Evolutionary conservation across 1,140 invertebrate species (phyloP).

Genomic region (Nymphalis io): DNA sequence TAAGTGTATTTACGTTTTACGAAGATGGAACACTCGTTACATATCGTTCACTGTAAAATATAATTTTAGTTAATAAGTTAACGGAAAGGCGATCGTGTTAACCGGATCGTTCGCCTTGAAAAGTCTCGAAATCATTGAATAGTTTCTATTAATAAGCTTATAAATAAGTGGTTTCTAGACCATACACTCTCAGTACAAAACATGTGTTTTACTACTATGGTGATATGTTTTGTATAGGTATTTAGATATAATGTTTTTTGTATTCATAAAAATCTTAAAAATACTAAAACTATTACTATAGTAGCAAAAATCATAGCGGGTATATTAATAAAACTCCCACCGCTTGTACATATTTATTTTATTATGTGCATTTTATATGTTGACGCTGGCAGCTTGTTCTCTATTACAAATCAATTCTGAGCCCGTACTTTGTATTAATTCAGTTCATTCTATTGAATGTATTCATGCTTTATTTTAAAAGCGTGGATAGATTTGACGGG

Average conservation of each 20-base stretch:
- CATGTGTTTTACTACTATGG: conserved; percentile 45
- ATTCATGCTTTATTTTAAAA: conserved; percentile 15
- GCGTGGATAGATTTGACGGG: conserved; percentile 1
- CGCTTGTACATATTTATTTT: conserved; percentile 67
- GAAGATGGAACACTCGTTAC: conserved; percentile 72
- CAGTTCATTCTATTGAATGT: conserved; percentile 22
- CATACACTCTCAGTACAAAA: conserved; percentile 53
- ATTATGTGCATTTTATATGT: conserved; percentile 53
- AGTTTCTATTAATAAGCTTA: conserved; percentile 4
- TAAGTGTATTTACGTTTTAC: conserved; percentile 69
- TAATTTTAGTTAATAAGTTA: conserved; percentile 30
- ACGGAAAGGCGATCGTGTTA: background rate
- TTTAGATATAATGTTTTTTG: conserved; percentile 2
- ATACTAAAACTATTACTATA: conserved; percentile 39
- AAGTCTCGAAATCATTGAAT: conserved; percentile 9
- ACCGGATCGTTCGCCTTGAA: background rate
- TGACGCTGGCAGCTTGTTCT: conserved; percentile 55
- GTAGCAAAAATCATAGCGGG: conserved; percentile 58
- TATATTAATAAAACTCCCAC: conserved; percentile 71
- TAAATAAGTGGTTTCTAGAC: conserved; percentile 21
- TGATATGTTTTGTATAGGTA: conserved; percentile 41
- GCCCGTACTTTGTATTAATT: conserved; percentile 18
- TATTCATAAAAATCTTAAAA: background rate
- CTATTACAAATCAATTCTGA: conserved; percentile 30
- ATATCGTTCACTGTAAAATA: conserved; percentile 71